Evolutionary conservation across 2,797 vertebrate species (phyloP), one percentile per base, ranked within the genome.

Genomic region (Acanthurus leucopareius): DNA sequence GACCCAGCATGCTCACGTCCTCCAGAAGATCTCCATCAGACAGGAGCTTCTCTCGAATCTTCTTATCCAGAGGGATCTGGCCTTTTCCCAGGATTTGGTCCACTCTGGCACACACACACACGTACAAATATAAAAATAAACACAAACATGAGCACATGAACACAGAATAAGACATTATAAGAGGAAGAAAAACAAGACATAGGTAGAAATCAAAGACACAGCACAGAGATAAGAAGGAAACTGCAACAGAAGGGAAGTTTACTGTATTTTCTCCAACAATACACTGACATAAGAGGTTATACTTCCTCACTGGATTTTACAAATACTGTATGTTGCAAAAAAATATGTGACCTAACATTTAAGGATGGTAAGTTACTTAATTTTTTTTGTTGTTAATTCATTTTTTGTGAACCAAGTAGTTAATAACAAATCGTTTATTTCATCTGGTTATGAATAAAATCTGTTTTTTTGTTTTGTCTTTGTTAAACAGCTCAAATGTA

Each of bases 61-160:
- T 98, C 93, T 97, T 99, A 87, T 99, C 98, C 73, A 98, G 89
- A 51, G 98, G 95, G 83, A 99, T 96, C 95, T 99, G 98, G 19
- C 98, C 98, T 89, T 97, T 98, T 72, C 98, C 98, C 28, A 99
- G 96, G 91, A 99, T 99, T 87, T 99, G 98, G 86, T 99, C 98
- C 90, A 99, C 98, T 0, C 98, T 99, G 93, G 38, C 72, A 69
- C 10, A 69, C 57, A 75, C 19, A 63, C 57, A 75, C 69, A 79
- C 14, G 53, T 16, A 25, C 1, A 28, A 28, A 28, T 28, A 28
- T 28, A 28, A 28, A 45, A 20, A 68, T n/a, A 62, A 42, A 63
- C 35, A 66, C 22, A 73, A 61, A 77, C 69, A 81, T 64, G 64
- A 44, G 25, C 40, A 66, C 62, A 63, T 53, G 42, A 57, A 65